phyloP scores from a whole-genome alignment of 2,888 invertebrate genomes.

The Seladonia tumulorum region DNA sequence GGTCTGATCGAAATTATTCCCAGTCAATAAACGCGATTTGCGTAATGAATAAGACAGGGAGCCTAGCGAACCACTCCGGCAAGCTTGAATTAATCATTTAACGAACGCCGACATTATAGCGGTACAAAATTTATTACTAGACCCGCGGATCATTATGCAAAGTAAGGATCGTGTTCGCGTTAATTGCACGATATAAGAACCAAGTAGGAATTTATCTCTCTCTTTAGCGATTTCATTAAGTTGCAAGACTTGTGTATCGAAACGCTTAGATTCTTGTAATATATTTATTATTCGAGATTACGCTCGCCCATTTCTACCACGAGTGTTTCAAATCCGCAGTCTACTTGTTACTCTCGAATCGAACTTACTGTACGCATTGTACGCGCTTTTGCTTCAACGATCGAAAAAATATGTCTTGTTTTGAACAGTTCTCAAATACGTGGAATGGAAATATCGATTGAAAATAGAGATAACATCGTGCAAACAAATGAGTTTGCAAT shows the following conservation, averaged over 20 bases:
- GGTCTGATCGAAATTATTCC: background rate
- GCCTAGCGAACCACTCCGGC: background rate
- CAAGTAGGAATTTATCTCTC: no score
- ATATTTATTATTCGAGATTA: background rate
- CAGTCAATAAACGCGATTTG: background rate
- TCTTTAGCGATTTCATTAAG: background rate
- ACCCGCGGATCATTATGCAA: no score
- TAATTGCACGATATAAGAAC: no score
- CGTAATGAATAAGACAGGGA: background rate
- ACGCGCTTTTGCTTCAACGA: background rate
- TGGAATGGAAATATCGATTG: background rate
- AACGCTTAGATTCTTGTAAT: background rate
- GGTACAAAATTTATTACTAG: background rate
- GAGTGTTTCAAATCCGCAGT: background rate
- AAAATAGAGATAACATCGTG: background rate
- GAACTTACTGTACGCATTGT: no score
- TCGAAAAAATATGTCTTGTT: background rate
- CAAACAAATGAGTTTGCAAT: background rate
- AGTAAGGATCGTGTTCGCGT: no score
- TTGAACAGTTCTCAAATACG: background rate
- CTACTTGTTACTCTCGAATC: no score
- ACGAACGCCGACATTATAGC: background rate
- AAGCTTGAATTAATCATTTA: background rate
- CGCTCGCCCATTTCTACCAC: no score
- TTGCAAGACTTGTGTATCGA: background rate